Evolutionary conservation across 2,797 vertebrate genomes (phyloP), one percentile per base, ranked within the genome.

Genomic region (Sitta carolinensis): DNA sequence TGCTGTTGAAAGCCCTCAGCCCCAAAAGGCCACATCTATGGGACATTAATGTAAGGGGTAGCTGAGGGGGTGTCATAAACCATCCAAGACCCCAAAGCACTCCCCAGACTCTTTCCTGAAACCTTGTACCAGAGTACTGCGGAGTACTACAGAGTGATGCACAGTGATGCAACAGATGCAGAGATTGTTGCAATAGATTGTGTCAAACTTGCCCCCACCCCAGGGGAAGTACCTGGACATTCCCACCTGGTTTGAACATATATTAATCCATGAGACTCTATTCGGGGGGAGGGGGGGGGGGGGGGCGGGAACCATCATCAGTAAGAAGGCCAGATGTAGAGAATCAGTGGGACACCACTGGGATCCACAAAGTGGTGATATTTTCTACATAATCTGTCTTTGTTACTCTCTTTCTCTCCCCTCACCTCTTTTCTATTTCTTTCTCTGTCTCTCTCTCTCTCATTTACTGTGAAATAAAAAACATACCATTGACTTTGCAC

Each of bases 281-380:
- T 40, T n/a, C 23, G 40, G 10, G 14, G 1, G 3, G 20, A 14
- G 16, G 5, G 5, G n/a, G n/a, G 16, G 5, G 5, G 40, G 10
- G 14, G 1, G 3, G 20, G 18, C 13, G 5, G 5, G 5, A 4
- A 13, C 9, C 3, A 16, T 54, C 16, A 40, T 19, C 19, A 68
- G 19, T 38, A 68, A n/a, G 19, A 40, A 52, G n/a, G 14, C 10
- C n/a, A 76, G 16, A 34, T 34, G 29, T 13, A 47, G 29, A 54
- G 13, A 19, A 69, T 54, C 29, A 61, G 7, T n/a, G 23, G 29
- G n/a, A 59, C 0, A 0, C 7, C 38, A 25, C 26, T 68, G 48
- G 6, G 63, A 45, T n/a, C 29, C 47, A 52, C 4, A 16, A 54
- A 61, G 47, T 7, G 6, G 9, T 40, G 29, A 26, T 34, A 54